phyloP scores from a whole-genome alignment of 2,113 vertebrate species.

The Castor canadensis region DNA sequence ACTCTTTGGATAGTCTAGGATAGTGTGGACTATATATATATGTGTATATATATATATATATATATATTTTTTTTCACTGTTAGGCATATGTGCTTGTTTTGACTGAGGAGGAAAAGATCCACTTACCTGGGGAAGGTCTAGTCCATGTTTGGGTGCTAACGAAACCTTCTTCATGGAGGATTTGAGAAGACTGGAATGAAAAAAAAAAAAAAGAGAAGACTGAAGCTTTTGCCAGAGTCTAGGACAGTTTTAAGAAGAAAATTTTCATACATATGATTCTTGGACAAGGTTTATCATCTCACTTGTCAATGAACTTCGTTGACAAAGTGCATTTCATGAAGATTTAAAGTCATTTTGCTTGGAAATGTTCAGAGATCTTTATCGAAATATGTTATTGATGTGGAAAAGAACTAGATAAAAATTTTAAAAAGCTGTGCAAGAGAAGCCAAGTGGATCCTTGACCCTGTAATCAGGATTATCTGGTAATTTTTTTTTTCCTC shows the following conservation, averaged over 20 bases:
- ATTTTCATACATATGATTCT: background rate
- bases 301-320: background rate
- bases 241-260: conserved; percentile 1
- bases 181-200: too few species aligned
- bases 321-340: background rate
- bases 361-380: background rate
- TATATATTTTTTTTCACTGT: too few species aligned
- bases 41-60: too few species aligned
- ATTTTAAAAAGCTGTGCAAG: background rate
- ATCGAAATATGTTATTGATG: background rate
- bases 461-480: conserved; percentile 52
- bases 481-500: background rate
- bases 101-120: background rate
- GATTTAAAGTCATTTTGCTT: background rate
- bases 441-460: conserved; percentile 47
- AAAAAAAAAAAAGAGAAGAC: background rate
- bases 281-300: background rate
- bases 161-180: background rate
- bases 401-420: background rate
- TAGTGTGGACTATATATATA: background rate
- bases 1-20: background rate
- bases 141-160: background rate
- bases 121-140: background rate
- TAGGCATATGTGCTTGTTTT: background rate
- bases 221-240: background rate